Base-by-base conservation (phyloP, 2,888 invertebrate genomes). In the Sphaerophoria taeniata region DNA sequence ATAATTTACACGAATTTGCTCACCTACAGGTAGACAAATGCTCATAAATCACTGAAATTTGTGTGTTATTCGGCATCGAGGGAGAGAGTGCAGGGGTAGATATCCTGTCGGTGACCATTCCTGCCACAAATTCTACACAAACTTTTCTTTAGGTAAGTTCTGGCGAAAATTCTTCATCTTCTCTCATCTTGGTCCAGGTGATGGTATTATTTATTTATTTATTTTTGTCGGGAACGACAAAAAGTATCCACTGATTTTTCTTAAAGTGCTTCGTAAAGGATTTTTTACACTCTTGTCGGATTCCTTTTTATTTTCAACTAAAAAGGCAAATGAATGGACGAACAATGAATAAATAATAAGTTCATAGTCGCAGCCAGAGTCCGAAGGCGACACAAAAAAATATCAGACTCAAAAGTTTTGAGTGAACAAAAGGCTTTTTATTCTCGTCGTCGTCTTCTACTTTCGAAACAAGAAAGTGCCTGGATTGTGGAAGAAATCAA, bases 1-100 rank as follows among this genome's bases (percentile, higher is more conserved):
- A 85, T 85, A 85, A 85, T 85, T 85, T 85, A 85, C 85, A 85
- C 67, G 85, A 85, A 85, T 77, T 81, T 73, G 73, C 81, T 85
- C 76, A 76, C 81, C 85, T 85, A 85, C 81, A 85, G 85, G 85
- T 85, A 81, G 81, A 81, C 85, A 73, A 81, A 71, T 73, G 85
- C 60, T 51, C 53, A 65, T 81, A 85, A 81, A 81, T 85, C 81
- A 85, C 69, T 61, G 12, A 72, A 81, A 81, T 73, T 85, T 85
- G 81, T 81, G 76, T 70, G 70, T 69, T 61, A 51, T 60, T 43
- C 24, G 39, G 61, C 24, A 65, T 43, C n/a, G 65, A 51, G 39
- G 34, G 53, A 31, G 47, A 11, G 33, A 0, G 14, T 6, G 34
- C 14, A 36, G 11, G 16, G 36, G 36, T 16, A 16, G 16, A 45